Conservation (phyloP, 2,113 vertebrate genomes). For the Cyanistes caeruleus region DNA sequence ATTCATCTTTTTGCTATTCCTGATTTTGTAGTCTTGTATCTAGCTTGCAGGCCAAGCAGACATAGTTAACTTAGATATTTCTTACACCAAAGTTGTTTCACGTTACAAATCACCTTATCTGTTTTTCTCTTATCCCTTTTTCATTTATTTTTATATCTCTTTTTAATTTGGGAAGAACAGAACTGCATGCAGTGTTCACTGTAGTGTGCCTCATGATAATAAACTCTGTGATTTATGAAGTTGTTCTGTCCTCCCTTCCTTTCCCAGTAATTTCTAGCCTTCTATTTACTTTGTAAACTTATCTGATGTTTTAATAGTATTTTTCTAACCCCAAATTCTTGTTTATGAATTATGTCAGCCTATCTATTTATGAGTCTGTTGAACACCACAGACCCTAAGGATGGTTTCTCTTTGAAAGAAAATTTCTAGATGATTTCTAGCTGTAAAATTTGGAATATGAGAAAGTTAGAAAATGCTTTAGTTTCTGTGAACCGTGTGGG, state of each 20-base stretch:
- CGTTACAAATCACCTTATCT: not conserved
- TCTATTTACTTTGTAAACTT: conserved; percentile 25
- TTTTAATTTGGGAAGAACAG: not conserved
- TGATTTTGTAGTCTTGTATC: not conserved
- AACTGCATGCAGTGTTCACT: not conserved
- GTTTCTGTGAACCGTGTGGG: not conserved
- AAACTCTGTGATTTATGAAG: conserved; percentile 41
- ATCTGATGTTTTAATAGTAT: conserved; percentile 47
- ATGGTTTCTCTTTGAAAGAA: not conserved
- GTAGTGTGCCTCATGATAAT: not conserved
- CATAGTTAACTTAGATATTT: not conserved
- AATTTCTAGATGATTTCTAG: not conserved
- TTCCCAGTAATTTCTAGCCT: conserved; percentile 6
- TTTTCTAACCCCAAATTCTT: conserved; percentile 26
- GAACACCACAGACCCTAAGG: not conserved
- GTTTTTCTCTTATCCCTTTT: not conserved
- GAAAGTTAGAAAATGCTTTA: not conserved
- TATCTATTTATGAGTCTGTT: not conserved
- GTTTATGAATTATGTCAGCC: not conserved
- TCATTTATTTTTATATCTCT: not conserved
- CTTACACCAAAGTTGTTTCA: not conserved
- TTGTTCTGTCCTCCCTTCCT: not conserved
- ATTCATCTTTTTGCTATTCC: not conserved
- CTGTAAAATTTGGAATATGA: not conserved
- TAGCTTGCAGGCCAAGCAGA: not conserved